Evolutionary conservation across 2,113 vertebrate species (phyloP).

Genomic region (Leucosticte australis): DNA sequence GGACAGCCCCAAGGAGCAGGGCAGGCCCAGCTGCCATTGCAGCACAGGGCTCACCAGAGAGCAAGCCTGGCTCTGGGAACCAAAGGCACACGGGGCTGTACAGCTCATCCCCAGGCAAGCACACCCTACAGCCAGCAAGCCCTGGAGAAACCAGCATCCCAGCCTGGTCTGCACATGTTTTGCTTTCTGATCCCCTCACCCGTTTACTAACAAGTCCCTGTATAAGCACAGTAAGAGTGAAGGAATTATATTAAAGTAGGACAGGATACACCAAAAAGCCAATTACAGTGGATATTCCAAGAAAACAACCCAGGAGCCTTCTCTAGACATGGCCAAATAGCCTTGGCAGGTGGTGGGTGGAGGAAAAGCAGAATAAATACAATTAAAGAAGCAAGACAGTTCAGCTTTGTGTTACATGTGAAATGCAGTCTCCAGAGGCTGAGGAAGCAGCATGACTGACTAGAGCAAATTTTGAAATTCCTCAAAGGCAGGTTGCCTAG

Average conservation of each 20-base stretch:
- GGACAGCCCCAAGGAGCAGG: background rate
- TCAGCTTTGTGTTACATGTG: background rate
- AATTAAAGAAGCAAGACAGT: slow-evolving; percentile 4
- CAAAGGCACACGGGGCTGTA: accelerated
- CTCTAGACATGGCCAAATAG: background rate
- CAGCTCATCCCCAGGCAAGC: background rate
- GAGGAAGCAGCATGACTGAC: background rate
- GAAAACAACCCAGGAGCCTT: background rate
- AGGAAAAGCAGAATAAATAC: background rate
- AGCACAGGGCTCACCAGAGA: accelerated
- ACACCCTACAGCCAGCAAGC: background rate
- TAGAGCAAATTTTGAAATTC: background rate
- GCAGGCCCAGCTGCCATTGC: background rate
- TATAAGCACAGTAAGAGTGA: background rate
- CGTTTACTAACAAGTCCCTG: background rate
- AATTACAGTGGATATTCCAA: background rate
- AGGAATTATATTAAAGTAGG: background rate
- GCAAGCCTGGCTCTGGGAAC: background rate
- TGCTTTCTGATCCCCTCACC: background rate
- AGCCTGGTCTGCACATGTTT: background rate
- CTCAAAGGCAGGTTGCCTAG: slow-evolving; percentile 28
- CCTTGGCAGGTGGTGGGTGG: background rate
- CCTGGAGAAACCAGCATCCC: background rate
- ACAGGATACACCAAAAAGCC: background rate
- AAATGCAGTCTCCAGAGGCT: background rate